A percentile compares a stretch with the other conserved stretches of the same genome.
Evolutionary conservation across 35 echinoderm and acorn worm species (phyloP).

Genomic region (Anneissia japonica): DNA sequence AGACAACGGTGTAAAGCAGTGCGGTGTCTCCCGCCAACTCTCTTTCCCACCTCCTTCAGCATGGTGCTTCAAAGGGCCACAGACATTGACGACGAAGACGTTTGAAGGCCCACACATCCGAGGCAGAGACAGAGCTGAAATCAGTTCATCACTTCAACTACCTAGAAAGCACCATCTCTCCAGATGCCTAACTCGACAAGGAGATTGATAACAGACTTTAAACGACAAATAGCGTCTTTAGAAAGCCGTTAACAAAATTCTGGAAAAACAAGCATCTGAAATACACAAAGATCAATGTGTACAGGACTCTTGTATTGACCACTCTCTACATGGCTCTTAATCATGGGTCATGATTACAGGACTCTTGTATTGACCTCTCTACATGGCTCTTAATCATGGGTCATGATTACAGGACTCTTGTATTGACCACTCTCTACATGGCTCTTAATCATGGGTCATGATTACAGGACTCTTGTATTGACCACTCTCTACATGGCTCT

Average conservation of each 20-base stretch:
- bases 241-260: conserved; percentile 10
- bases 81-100: conserved; percentile 25
- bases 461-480: conserved; percentile 19
- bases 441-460: conserved; percentile 28
- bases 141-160: conserved; percentile 39
- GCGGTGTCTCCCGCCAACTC: conserved; percentile 32
- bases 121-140: conserved; percentile 13
- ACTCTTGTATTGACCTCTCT: too few species aligned
- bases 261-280: conserved; percentile 16
- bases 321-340: conserved; percentile 33
- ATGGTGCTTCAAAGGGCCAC: not conserved
- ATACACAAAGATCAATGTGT: conserved; percentile 32
- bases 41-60: conserved; percentile 8
- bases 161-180: conserved; percentile 30
- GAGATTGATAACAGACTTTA: conserved; percentile 16
- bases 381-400: too few species aligned
- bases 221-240: not conserved
- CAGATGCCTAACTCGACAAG: conserved; percentile 25
- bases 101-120: not conserved
- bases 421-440: conserved; percentile 38
- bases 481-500: too few species aligned
- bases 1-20: not conserved
- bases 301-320: conserved; percentile 38
- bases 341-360: conserved; percentile 28
- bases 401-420: conserved; percentile 41